Evolutionary conservation across 1,140 invertebrate species (phyloP).

Genomic region (Drosophila burlai): DNA sequence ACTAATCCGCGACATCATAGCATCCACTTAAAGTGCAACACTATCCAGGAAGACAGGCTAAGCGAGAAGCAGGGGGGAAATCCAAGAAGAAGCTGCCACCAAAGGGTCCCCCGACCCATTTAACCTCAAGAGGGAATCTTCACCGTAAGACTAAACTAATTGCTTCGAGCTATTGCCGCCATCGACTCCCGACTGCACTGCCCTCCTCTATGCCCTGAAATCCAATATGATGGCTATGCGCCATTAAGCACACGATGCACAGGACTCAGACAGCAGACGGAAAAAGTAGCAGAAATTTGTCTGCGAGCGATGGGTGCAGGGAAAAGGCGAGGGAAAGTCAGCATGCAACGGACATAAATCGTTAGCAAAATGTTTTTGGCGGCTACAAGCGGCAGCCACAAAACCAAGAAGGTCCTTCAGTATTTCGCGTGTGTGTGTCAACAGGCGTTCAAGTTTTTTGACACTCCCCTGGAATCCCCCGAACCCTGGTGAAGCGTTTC

Average conservation of each 20-base stretch:
- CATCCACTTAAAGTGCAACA: conserved; percentile 44
- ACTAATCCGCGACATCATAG: conserved; percentile 56
- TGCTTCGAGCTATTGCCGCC: conserved; percentile 63
- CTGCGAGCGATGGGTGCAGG: conserved; percentile 24
- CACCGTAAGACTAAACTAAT: conserved; percentile 65
- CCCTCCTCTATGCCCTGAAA: conserved; percentile 29
- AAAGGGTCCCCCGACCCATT: conserved; percentile 30
- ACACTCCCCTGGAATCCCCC: conserved; percentile 16
- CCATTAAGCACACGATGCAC: conserved; percentile 60
- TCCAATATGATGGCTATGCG: conserved; percentile 54
- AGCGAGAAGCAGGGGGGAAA: background rate
- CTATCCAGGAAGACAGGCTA: background rate
- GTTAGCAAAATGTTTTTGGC: conserved; percentile 82
- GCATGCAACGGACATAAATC: conserved; percentile 80
- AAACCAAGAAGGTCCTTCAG: conserved; percentile 37
- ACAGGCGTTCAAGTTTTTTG: conserved; percentile 78
- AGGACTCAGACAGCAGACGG: conserved; percentile 25
- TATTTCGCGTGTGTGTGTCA: conserved; percentile 71
- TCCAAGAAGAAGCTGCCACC: conserved; percentile 2
- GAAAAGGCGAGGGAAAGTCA: conserved; percentile 21
- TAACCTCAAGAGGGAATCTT: conserved; percentile 44
- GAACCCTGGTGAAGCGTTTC: conserved; percentile 1
- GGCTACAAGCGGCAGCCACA: conserved; percentile 66
- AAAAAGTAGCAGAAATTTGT: conserved; percentile 76
- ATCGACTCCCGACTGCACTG: conserved; percentile 20